Base-by-base conservation (phyloP, 2,797 vertebrate genomes). In the Adelosebastes latens region DNA sequence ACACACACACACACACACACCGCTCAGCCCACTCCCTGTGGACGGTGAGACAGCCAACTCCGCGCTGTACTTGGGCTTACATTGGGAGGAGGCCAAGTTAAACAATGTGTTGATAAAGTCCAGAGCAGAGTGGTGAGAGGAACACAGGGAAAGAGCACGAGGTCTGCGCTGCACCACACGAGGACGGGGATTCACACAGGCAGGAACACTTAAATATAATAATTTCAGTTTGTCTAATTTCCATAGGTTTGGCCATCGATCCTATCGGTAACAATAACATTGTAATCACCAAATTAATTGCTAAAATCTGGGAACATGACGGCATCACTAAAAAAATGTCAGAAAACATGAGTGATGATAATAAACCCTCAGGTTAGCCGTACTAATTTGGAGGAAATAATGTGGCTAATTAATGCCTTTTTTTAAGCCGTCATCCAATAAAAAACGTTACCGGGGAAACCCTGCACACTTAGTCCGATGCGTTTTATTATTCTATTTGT, bases 81-180 rank as follows among this genome's bases (percentile, higher is more conserved):
- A 85, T 92, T 96, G 94, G 94, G 89, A 84, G 79, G 68, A 78
- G 78, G 94, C 95, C 94, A 96, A 96, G 88, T 92, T 88, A 95
- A 96, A 95, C 93, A 95, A 94, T 89, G 92, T 90, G 89, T 79
- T 95, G 94, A 96, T 94, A 93, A 94, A 95, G 94, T 95, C 94
- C 94, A 95, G 95, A 93, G 83, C 92, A 79, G 90, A 89, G 86
- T 59, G 83, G 83, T 83, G 89, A 88, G 91, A 85, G 90, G 85
- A 89, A 89, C 81, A 91, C 71, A 77, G 82, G 77, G 79, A 80
- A 34, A 65, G 82, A 90, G 88, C 84, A 80, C 5, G 39, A 81
- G 72, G 63, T 49, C 61, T 31, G 53, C 22, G 73, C 87, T 70
- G 42, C 70, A 72, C 63, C 83, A 77, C 80, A 83, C 64, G 31